Evolutionary conservation across 2,888 invertebrate genomes (phyloP).

Genomic region (Xylophagus ater): DNA sequence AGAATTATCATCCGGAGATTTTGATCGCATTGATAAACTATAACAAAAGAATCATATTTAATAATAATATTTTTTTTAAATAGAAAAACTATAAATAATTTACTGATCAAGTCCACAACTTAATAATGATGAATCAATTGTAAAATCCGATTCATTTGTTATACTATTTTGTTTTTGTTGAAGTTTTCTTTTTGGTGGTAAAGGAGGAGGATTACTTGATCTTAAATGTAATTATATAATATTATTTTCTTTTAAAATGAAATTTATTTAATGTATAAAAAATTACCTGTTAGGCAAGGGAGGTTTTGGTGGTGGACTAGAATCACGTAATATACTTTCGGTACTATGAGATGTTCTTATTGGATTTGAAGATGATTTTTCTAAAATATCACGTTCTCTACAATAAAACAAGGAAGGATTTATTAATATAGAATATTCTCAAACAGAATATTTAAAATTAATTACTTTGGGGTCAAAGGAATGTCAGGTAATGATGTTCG

Average conservation of each 20-base stretch:
- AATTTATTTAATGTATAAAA: background rate
- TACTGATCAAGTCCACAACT: conserved; percentile 54
- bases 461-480: conserved; percentile 68
- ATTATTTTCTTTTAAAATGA: too few relatives aligned
- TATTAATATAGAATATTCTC: conserved; percentile 4
- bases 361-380: conserved; percentile 42
- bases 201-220: conserved; percentile 55
- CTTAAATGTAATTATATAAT: conserved; percentile 17
- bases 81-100: conserved; percentile 13
- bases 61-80: background rate
- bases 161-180: conserved; percentile 41
- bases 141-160: conserved; percentile 30
- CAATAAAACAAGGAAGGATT: conserved; percentile 3
- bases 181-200: conserved; percentile 61
- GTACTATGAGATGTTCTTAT: conserved; percentile 71
- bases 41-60: conserved; percentile 8
- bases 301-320: conserved; percentile 78
- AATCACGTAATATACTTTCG: conserved; percentile 62
- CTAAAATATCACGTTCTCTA: conserved; percentile 37
- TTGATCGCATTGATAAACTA: conserved; percentile 60
- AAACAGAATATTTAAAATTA: conserved; percentile 21
- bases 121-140: conserved; percentile 45
- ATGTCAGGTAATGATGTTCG: conserved; percentile 68
- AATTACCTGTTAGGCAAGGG: conserved; percentile 67
- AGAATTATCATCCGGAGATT: conserved; percentile 59